phyloP scores from a whole-genome alignment of 2,888 invertebrate species.

The Capitulum mitella region DNA sequence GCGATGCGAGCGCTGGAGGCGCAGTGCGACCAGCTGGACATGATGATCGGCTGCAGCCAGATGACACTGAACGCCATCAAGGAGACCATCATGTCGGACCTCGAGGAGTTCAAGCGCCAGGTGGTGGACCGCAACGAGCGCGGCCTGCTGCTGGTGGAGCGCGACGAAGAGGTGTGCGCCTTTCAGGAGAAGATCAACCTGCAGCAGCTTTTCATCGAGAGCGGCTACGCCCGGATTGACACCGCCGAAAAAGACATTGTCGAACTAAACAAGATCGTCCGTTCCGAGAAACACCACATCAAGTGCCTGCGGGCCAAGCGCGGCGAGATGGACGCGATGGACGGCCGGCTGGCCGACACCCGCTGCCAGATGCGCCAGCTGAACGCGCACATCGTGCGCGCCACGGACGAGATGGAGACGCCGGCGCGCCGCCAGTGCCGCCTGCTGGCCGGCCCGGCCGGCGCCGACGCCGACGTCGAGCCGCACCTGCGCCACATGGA shows the following conservation, averaged over 20 bases:
- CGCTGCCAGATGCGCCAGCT: not conserved
- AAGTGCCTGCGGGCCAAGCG: not conserved
- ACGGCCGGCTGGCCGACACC: not conserved
- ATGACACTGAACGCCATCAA: not conserved
- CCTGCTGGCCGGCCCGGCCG: not conserved
- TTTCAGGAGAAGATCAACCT: conserved; percentile 8
- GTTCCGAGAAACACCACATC: not conserved
- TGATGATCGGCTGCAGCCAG: not conserved
- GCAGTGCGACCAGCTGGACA: not conserved
- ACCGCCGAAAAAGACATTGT: not conserved
- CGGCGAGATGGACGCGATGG: not conserved
- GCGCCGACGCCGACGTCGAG: not conserved
- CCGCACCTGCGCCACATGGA: not conserved
- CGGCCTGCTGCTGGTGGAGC: not conserved
- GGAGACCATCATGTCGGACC: not conserved
- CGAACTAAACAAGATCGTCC: not conserved
- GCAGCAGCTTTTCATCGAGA: not conserved
- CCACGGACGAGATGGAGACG: not conserved
- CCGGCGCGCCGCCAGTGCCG: not conserved
- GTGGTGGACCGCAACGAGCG: conserved; percentile 16
- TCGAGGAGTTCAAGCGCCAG: not conserved
- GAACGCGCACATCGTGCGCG: not conserved
- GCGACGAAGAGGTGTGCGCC: conserved; percentile 18
- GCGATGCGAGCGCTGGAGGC: not conserved
- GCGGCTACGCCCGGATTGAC: not conserved